Percentiles rank a stretch among this genome's conserved stretches.
phyloP scores from a whole-genome alignment of 2,113 vertebrate species.

The Psammodynastes pulverulentus region DNA sequence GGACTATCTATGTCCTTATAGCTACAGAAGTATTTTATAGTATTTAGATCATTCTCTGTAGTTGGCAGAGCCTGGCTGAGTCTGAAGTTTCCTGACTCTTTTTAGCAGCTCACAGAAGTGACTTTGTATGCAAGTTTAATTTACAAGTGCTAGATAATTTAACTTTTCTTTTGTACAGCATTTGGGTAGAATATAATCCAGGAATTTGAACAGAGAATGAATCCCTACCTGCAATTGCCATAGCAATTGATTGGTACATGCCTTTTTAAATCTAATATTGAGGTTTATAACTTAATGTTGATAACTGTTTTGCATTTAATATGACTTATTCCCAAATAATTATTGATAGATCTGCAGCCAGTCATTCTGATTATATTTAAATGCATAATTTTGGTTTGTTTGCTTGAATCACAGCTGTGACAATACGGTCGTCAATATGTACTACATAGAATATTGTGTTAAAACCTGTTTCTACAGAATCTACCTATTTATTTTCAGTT shows the following conservation, averaged over 20 bases:
- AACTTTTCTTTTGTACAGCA: neutral
- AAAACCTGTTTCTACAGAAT: neutral
- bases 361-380: neutral
- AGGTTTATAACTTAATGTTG: neutral
- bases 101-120: neutral
- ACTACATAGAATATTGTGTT: neutral
- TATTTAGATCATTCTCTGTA: neutral
- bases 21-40: neutral
- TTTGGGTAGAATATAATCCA: neutral
- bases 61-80: neutral
- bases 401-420: neutral
- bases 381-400: neutral
- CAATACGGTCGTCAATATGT: neutral
- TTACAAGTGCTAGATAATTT: neutral
- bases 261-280: neutral
- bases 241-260: neutral
- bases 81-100: neutral
- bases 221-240: neutral
- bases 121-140: neutral
- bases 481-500: constrained; percentile 67
- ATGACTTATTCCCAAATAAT: neutral
- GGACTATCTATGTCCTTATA: neutral
- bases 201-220: neutral
- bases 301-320: neutral
- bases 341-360: neutral